Conservation (phyloP, 2,113 vertebrate species). For the Sander lucioperca region DNA sequence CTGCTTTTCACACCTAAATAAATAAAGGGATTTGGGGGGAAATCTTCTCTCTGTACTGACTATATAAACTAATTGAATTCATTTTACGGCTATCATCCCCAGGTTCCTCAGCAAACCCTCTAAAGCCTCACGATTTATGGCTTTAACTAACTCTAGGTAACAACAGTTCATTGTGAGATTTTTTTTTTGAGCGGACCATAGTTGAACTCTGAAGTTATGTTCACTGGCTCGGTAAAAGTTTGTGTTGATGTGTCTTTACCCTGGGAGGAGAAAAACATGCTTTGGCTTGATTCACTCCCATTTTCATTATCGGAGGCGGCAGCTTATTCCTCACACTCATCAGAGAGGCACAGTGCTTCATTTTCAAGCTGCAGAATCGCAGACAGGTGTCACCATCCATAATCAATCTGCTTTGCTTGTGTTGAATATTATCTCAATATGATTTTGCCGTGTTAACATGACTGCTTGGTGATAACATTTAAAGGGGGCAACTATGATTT, state of each 20-base stretch:
- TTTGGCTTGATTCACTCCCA: conserved; percentile 37
- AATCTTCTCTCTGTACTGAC: conserved; percentile 37
- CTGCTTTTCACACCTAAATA: conserved; percentile 55
- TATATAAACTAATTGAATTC: conserved; percentile 62
- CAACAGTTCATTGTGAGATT: conserved; percentile 5
- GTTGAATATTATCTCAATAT: conserved; percentile 35
- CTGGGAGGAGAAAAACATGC: conserved; percentile 10
- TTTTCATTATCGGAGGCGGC: conserved; percentile 21
- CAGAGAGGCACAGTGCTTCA: conserved; percentile 29
- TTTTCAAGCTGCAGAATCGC: conserved; percentile 40
- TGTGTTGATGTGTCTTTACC: conserved; percentile 26
- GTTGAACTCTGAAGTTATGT: conserved; percentile 15
- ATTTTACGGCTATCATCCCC: conserved; percentile 44
- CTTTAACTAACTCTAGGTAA: conserved; percentile 14
- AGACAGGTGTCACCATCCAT: conserved; percentile 24
- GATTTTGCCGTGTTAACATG: conserved; percentile 9
- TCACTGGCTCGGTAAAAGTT: conserved; percentile 8
- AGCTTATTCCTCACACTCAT: conserved; percentile 43
- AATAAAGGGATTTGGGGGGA: conserved; percentile 57
- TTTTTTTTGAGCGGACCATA: background rate
- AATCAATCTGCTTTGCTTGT: conserved; percentile 47
- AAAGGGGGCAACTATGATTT: background rate
- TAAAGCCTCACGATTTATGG: conserved; percentile 6
- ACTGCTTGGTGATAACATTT: background rate
- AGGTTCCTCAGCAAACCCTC: conserved; percentile 18